Evolutionary conservation across 1,140 invertebrate genomes (phyloP).

Genomic region (Streblospio benedicti): DNA sequence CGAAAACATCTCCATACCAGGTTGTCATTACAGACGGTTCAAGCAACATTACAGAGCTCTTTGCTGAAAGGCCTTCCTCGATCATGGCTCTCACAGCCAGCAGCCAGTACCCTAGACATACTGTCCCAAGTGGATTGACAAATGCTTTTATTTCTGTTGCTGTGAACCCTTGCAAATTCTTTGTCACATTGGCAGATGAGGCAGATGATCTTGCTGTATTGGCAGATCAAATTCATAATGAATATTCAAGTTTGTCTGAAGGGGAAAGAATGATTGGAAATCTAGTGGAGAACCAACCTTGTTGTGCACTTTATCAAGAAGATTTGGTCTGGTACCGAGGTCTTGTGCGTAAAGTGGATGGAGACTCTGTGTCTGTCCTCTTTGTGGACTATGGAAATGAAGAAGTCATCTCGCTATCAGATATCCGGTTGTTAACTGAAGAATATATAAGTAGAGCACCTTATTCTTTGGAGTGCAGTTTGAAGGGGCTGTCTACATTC

Average conservation of each 20-base stretch:
- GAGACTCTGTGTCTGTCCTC: conserved; percentile 14
- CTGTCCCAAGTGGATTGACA: neutral
- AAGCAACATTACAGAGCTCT: too few species aligned
- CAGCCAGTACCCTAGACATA: too few species aligned
- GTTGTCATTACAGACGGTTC: too few species aligned
- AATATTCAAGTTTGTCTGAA: neutral
- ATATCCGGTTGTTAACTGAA: neutral
- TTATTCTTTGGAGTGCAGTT: conserved; percentile 12
- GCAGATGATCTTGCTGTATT: conserved; percentile 35
- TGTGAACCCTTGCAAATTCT: conserved; percentile 38
- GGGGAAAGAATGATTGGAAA: neutral
- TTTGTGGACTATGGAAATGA: conserved; percentile 12
- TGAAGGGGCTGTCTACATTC: neutral
- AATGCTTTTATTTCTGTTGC: neutral
- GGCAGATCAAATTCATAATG: conserved; percentile 34
- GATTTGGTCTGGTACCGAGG: conserved; percentile 63
- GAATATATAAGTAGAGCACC: neutral
- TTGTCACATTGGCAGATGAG: conserved; percentile 37
- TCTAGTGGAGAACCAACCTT: conserved; percentile 53
- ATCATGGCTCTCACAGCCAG: too few species aligned
- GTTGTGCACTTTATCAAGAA: conserved; percentile 61
- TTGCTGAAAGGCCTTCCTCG: too few species aligned
- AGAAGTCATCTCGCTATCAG: neutral
- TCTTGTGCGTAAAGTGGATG: conserved; percentile 52
- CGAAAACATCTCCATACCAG: too few species aligned